Conservation (phyloP, 2,797 vertebrate genomes). For the Falco columbarius region DNA sequence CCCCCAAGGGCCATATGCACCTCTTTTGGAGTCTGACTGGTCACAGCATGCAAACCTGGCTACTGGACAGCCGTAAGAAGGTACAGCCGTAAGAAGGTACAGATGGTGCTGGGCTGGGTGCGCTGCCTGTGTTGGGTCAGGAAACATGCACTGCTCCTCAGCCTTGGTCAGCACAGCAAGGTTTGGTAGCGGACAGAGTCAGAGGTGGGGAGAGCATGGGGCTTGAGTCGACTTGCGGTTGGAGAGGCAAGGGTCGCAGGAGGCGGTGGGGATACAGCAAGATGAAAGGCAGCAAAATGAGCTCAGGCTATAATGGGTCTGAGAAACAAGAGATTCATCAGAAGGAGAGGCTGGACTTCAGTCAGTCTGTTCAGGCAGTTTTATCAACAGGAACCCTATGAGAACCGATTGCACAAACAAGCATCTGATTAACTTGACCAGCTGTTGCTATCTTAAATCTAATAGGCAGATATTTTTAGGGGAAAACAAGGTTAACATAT, state of each 20-base stretch:
- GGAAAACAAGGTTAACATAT: not conserved
- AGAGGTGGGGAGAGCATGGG: rapidly evolving
- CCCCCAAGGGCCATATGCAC: not conserved
- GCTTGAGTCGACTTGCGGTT: rapidly evolving
- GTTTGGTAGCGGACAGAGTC: rapidly evolving
- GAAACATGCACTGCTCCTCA: not conserved
- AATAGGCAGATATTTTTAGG: not conserved
- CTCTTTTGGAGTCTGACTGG: not conserved
- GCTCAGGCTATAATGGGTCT: not conserved
- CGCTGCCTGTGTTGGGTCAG: rapidly evolving
- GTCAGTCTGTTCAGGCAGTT: not conserved
- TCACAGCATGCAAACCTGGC: not conserved
- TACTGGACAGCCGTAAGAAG: not conserved
- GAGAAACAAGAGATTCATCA: not conserved
- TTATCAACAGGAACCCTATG: not conserved
- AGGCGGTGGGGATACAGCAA: not conserved
- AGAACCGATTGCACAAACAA: not conserved
- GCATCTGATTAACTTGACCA: not conserved
- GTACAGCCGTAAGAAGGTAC: not conserved
- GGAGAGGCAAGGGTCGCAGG: not conserved
- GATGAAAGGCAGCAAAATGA: not conserved
- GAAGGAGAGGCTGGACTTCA: not conserved
- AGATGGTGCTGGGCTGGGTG: not conserved
- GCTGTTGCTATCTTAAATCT: not conserved
- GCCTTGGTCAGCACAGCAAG: not conserved